Evolutionary conservation across 2,113 vertebrate genomes (phyloP).

Genomic region (Gyps fulvus): DNA sequence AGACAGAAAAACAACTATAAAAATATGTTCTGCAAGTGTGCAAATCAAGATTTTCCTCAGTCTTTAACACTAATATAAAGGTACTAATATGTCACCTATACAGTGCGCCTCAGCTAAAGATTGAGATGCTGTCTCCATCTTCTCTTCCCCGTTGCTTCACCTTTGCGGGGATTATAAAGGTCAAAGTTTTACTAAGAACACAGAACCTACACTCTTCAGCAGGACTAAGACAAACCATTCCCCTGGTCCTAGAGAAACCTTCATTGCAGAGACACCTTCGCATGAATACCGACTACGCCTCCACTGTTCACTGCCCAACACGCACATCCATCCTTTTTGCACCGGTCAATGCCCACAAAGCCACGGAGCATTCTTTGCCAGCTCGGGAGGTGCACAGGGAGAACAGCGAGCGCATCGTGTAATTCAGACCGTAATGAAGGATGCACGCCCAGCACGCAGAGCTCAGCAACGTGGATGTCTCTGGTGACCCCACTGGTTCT

Average conservation of each 20-base stretch:
- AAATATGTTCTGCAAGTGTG: neutral
- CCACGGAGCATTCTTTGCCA: neutral
- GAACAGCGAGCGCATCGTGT: neutral
- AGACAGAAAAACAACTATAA: neutral
- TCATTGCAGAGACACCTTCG: accelerated
- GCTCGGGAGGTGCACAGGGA: neutral
- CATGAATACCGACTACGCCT: neutral
- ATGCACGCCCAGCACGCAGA: accelerated
- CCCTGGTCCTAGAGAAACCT: neutral
- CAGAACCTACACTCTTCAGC: neutral
- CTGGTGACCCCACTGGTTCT: neutral
- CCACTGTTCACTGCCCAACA: neutral
- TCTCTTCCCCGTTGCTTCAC: neutral
- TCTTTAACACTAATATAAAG: neutral
- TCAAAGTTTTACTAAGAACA: neutral
- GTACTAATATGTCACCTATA: neutral
- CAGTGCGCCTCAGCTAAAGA: neutral
- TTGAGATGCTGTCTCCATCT: neutral
- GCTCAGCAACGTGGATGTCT: neutral
- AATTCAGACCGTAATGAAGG: neutral
- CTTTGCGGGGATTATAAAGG: neutral
- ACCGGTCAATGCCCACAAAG: neutral
- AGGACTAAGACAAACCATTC: neutral
- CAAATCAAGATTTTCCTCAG: neutral
- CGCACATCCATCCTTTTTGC: neutral